Percentiles rank a stretch among this genome's conserved stretches.
These are phyloP conservation scores for Sceliomorpha sp. DNA, from an alignment of 2,888 invertebrate species.

Conservation along the genomic window DNA sequence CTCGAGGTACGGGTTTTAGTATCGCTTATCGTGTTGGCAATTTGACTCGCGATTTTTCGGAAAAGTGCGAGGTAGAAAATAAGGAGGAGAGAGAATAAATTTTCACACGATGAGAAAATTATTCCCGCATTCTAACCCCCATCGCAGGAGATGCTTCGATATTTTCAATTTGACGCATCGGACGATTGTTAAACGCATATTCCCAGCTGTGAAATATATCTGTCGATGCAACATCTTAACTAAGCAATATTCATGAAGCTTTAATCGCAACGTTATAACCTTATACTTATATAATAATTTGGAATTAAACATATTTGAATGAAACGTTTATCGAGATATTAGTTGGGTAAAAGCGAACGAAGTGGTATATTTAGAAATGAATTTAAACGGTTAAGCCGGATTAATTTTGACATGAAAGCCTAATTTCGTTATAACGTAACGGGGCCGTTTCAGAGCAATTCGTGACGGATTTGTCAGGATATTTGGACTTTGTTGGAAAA, in stretches of 20 bases:
- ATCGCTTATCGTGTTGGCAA: conserved; percentile 44
- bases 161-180: conserved; percentile 28
- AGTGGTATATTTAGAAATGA: conserved; percentile 6
- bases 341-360: conserved; percentile 16
- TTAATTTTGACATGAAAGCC: conserved; percentile 6
- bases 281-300: no score
- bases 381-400: not conserved
- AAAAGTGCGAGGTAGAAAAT: conserved; percentile 33
- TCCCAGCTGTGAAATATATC: no score
- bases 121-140: no score
- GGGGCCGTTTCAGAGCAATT: conserved; percentile 4
- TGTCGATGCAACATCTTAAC: no score
- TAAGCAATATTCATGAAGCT: no score
- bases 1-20: conserved; percentile 42
- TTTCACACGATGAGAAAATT: conserved; percentile 45
- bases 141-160: conserved; percentile 10
- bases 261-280: no score
- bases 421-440: conserved; percentile 1
- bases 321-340: conserved; percentile 3
- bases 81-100: conserved; percentile 30
- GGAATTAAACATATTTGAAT: not conserved
- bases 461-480: conserved; percentile 12
- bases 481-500: conserved; percentile 12
- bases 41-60: conserved; percentile 44
- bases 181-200: no score